Evolutionary conservation across 2,888 invertebrate genomes (phyloP).

Genomic region (Cheilosia variabilis): DNA sequence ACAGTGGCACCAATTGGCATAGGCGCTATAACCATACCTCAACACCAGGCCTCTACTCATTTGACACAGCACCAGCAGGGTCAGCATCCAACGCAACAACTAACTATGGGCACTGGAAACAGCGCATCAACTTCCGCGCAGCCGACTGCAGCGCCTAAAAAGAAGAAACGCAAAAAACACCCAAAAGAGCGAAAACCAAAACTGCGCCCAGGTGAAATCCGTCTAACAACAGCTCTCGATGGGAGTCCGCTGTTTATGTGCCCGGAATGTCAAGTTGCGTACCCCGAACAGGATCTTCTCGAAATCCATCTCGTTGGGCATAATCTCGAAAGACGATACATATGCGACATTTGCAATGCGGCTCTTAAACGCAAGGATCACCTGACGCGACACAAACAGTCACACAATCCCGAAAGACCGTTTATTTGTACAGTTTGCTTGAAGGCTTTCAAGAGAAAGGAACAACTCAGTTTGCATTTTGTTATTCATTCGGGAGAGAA

Average conservation of each 20-base stretch:
- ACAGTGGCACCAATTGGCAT: conserved; percentile 82
- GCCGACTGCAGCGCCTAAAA: conserved; percentile 85
- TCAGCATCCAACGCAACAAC: conserved; percentile 78
- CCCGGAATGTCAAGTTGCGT: conserved; percentile 95
- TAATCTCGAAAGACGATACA: conserved; percentile 92
- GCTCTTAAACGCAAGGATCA: conserved; percentile 94
- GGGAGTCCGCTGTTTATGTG: conserved; percentile 94
- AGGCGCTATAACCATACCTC: conserved; percentile 82
- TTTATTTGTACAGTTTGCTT: conserved; percentile 94
- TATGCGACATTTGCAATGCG: conserved; percentile 95
- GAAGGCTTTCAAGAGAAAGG: conserved; percentile 94
- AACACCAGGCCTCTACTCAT: conserved; percentile 78
- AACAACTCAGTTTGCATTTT: conserved; percentile 93
- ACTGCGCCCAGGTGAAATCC: conserved; percentile 92
- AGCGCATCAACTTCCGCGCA: conserved; percentile 77
- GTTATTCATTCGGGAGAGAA: conserved; percentile 95
- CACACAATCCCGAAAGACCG: conserved; percentile 94
- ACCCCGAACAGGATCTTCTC: conserved; percentile 91
- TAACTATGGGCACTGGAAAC: conserved; percentile 37
- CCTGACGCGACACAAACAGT: conserved; percentile 93
- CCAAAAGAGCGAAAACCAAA: conserved; percentile 89
- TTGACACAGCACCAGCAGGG: conserved; percentile 73
- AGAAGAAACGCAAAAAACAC: conserved; percentile 92
- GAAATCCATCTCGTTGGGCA: conserved; percentile 94
- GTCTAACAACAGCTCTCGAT: conserved; percentile 90